Evolutionary conservation across 1,140 invertebrate genomes (phyloP).

Genomic region (Amphibalanus amphitrite): DNA sequence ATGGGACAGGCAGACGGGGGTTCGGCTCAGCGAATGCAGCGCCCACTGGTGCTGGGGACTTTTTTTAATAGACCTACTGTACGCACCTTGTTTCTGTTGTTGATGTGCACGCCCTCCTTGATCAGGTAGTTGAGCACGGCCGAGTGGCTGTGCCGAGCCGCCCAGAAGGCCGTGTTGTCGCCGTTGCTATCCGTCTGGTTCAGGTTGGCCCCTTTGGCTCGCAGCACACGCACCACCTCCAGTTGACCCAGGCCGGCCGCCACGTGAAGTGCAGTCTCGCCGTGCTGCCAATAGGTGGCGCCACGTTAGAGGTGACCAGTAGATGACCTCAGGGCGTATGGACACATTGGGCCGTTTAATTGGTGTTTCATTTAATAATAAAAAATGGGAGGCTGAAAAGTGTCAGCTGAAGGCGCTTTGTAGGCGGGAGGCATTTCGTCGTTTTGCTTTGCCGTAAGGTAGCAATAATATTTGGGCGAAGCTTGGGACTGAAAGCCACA

Average conservation of each 20-base stretch:
- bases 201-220: slow-evolving; percentile 34
- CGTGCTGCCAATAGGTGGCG: slow-evolving; percentile 28
- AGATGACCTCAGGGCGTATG: no score
- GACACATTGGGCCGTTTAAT: no score
- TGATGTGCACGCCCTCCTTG: slow-evolving; percentile 31
- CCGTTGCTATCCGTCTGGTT: slow-evolving; percentile 33
- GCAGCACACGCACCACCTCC: slow-evolving; percentile 35
- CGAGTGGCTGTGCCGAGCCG: slow-evolving; percentile 38
- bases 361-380: no score
- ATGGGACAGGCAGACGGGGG: slow-evolving; percentile 13
- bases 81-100: slow-evolving; percentile 37
- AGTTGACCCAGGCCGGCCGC: slow-evolving; percentile 37
- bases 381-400: no score
- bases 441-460: no score
- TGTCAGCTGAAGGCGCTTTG: no score
- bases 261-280: slow-evolving; percentile 40
- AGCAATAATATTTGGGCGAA: no score
- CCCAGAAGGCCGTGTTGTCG: slow-evolving; percentile 41
- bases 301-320: neutral
- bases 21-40: no score
- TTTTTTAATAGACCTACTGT: no score
- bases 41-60: no score
- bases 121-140: slow-evolving; percentile 30
- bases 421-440: no score
- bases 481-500: no score